Conservation (phyloP, 2,888 invertebrate species). For the Tyria jacobaeae region DNA sequence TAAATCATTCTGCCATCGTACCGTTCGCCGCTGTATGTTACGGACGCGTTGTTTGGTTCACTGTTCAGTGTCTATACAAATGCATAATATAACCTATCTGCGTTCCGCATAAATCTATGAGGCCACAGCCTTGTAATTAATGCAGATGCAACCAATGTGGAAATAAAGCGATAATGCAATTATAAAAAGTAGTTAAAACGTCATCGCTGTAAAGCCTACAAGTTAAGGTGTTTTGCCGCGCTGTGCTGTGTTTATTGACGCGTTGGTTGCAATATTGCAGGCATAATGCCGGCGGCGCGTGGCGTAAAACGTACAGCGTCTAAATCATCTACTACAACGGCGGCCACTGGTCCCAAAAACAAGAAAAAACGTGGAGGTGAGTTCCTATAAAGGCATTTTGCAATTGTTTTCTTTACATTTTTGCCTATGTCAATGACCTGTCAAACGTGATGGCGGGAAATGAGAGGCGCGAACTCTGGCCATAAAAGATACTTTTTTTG, state of each 20-base stretch:
- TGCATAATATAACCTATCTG: slow-evolving; percentile 85
- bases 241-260: slow-evolving; percentile 77
- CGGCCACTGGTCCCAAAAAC: slow-evolving; percentile 75
- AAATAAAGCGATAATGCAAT: slow-evolving; percentile 74
- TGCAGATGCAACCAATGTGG: slow-evolving; percentile 71
- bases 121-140: slow-evolving; percentile 78
- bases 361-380: slow-evolving; percentile 85
- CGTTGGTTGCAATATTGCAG: slow-evolving; percentile 83
- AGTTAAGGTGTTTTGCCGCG: slow-evolving; percentile 73
- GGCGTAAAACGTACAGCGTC: slow-evolving; percentile 83
- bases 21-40: slow-evolving; percentile 57
- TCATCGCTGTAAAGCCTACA: slow-evolving; percentile 71
- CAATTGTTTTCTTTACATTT: slow-evolving; percentile 83
- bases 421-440: slow-evolving; percentile 84
- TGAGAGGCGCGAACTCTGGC: slow-evolving; percentile 56
- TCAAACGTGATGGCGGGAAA: slow-evolving; percentile 85
- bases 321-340: slow-evolving; percentile 70
- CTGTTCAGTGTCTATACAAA: slow-evolving; percentile 81
- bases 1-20: slow-evolving; percentile 56
- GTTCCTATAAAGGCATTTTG: slow-evolving; percentile 58
- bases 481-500: slow-evolving; percentile 44
- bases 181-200: slow-evolving; percentile 75
- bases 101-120: slow-evolving; percentile 79
- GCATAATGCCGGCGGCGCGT: slow-evolving; percentile 84
- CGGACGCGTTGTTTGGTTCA: slow-evolving; percentile 78